Evolutionary conservation across 2,797 vertebrate genomes (phyloP).

Genomic region (Darevskia mixta): DNA sequence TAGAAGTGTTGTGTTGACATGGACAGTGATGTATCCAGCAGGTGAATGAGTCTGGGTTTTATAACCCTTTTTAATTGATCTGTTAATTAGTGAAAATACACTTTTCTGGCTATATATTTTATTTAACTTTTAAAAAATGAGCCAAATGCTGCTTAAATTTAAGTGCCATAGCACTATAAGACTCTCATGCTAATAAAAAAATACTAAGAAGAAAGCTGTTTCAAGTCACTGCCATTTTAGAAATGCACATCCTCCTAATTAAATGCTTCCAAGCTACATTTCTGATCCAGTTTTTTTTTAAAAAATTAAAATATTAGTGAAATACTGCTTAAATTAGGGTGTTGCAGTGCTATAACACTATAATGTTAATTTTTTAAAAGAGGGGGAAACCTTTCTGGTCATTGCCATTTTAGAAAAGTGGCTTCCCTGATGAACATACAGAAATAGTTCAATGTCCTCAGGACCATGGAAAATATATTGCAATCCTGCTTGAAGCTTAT

Average conservation of each 20-base stretch:
- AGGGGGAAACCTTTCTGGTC: not conserved
- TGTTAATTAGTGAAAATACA: not conserved
- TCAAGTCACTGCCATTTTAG: not conserved
- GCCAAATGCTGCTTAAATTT: not conserved
- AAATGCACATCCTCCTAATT: not conserved
- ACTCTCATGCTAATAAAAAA: not conserved
- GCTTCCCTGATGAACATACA: not conserved
- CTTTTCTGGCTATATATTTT: too few species aligned
- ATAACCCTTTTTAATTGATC: not conserved
- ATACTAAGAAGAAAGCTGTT: not conserved
- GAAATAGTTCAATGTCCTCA: not conserved
- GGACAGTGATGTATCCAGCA: not conserved
- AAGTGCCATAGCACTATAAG: not conserved
- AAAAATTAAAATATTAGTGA: too few species aligned
- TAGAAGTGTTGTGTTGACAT: not conserved
- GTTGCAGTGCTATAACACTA: not conserved
- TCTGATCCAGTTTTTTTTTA: not conserved
- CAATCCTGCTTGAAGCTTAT: not conserved
- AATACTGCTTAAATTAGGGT: not conserved
- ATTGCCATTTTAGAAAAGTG: not conserved
- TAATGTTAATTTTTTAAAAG: not conserved
- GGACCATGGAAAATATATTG: too few species aligned
- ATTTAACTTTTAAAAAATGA: not conserved
- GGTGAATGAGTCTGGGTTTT: not conserved
- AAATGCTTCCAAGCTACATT: not conserved